Base-by-base conservation (phyloP, 1,140 invertebrate genomes). In the Ceratina calcarata region DNA sequence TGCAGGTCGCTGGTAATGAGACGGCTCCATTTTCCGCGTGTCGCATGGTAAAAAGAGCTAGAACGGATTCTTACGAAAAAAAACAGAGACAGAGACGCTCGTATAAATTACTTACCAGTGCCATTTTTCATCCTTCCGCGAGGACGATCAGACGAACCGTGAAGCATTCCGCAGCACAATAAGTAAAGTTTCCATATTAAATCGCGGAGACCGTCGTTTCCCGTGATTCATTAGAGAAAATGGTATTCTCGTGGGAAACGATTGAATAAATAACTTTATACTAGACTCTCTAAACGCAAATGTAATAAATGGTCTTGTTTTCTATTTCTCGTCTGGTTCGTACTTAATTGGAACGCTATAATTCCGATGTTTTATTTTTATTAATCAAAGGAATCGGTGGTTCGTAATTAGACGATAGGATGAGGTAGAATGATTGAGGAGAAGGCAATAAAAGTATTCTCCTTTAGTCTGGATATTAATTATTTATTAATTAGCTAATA, bases 401-500 rank as follows among this genome's bases (percentile, higher is more conserved):
- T 53, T 53, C 22, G 60, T 24, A 16, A n/a, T 18, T 58, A 22
- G 20, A 13, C 27, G 15, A 57, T 1, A 24, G 37, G 55, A 55
- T 15, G 27, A 24, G 55, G 13, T 65, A 12, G 20, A 24, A 68
- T 1, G 12, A 61, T 79, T 45, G 18, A 60, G n/a, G 22, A 60
- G 20, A 51, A 73, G 20, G 22, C 32, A 20, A 76, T 18, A 18
- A 15, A 53, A 60, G n/a, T 45, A 62, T 16, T 49, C 1, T 66
- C 15, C 24, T 74, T 18, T 16, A 61, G 37, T 80, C 62, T 81
- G 87, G 88, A 88, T 90, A 91, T 89, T 87, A 67, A 88, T 90
- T 87, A 83, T 91, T 91, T 90, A 90, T 90, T 91, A 89, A 91
- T 91, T 91, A 91, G 86, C 89, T 91, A 91, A 90, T 90, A 90